phyloP scores from a whole-genome alignment of 2,797 vertebrate genomes.

The Bradypodion ventrale region DNA sequence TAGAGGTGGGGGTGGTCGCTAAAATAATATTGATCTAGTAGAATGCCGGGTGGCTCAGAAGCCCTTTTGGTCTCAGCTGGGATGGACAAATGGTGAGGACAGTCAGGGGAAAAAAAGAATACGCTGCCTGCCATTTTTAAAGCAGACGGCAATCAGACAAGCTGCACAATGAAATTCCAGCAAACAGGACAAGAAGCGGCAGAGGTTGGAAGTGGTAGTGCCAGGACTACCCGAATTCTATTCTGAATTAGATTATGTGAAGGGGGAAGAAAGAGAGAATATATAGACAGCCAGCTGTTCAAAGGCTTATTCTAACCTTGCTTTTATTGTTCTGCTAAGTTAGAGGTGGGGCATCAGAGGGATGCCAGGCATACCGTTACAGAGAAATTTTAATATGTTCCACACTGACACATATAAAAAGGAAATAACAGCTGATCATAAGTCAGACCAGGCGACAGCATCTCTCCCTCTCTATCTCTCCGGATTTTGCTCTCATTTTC shows the following conservation, averaged over 20 bases:
- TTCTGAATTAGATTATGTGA: slow-evolving; percentile 79
- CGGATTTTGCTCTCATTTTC: slow-evolving; percentile 27
- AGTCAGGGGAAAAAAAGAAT: slow-evolving; percentile 34
- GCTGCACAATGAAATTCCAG: slow-evolving; percentile 61
- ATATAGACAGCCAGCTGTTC: slow-evolving; percentile 85
- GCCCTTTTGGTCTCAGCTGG: slow-evolving; percentile 53
- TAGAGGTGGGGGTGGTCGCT: slow-evolving; percentile 48
- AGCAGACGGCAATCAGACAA: slow-evolving; percentile 1
- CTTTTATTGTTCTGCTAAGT: slow-evolving; percentile 85
- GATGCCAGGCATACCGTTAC: slow-evolving; percentile 83
- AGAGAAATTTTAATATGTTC: slow-evolving; percentile 86
- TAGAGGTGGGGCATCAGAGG: slow-evolving; percentile 85
- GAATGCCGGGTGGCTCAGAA: slow-evolving; percentile 55
- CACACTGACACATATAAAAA: slow-evolving; percentile 82
- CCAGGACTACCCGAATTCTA: slow-evolving; percentile 71
- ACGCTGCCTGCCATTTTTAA: not conserved
- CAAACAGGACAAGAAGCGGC: slow-evolving; percentile 50
- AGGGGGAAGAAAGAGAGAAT: slow-evolving; percentile 70
- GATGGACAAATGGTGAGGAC: slow-evolving; percentile 48
- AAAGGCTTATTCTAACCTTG: slow-evolving; percentile 84
- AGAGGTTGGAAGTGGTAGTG: slow-evolving; percentile 72
- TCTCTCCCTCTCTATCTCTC: slow-evolving; percentile 42
- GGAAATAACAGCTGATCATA: slow-evolving; percentile 86
- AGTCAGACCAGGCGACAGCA: slow-evolving; percentile 65
- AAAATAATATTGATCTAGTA: slow-evolving; percentile 64